Base-by-base conservation (phyloP, 2,797 vertebrate genomes). In the Chrosomus eos region DNA sequence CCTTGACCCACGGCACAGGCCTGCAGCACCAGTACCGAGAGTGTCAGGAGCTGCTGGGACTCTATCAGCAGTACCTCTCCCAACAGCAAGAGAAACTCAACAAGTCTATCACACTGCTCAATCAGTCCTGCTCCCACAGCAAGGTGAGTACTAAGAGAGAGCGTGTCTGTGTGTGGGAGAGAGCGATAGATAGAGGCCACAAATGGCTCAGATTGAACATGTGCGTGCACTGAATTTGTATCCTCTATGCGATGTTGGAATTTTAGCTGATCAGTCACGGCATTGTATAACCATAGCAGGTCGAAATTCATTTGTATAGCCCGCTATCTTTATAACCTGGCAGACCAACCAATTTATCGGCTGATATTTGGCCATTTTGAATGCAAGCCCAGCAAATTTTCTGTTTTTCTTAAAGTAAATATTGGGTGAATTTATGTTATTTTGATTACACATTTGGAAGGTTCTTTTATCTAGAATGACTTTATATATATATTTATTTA, bases 11-110 rank as follows among this genome's bases (percentile, higher is more conserved):
- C 4, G 43, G 83, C 90, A 89, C 86, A 99, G 98, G 96, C 92
- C 94, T 99, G 86, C 97, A 98, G 89, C 96, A 96, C 88, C 98
- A 99, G 90, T 99, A 99, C 91, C 95, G 92, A 92, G 97, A 99
- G 92, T 99, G 98, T 90, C 97, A 99, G 94, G 97, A 99, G 92
- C 95, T 99, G 91, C 91, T 99, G 71, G 96, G 93, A 31, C 96
- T 99, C 51, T 99, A 99, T 93, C 98, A 99, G 92, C 97, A 97
- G 89, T 98, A 98, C 86, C 95, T 99, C n/a, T 96, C 97, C 77
- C 97, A 98, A 89, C 97, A 99, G 92, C 97, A 99, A 89, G 94
- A 97, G 28, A 97, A 98, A 87, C 96, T 98, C 45, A 96, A 96
- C 2, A 91, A 92, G 81, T 98, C 97, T 77, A 95, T 97, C 33